A percentile compares a stretch with the other conserved stretches of the same genome.
Conservation (phyloP, 2,888 invertebrate species). For the Folsomia candida region DNA sequence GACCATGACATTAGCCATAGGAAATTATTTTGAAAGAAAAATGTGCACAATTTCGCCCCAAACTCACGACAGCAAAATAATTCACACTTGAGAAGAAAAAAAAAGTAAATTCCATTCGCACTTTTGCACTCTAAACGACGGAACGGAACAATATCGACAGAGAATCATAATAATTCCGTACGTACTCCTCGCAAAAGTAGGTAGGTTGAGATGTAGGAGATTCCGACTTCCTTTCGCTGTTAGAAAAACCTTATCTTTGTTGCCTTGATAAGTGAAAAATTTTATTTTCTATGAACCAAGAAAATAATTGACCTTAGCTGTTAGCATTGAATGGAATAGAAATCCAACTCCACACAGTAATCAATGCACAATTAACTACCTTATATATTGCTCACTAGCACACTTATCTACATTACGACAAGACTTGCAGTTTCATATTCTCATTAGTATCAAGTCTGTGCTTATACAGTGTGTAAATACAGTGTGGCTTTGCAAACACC, state of each 20-base stretch:
- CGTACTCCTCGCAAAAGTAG: no score
- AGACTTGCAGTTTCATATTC: neutral
- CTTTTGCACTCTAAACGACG: no score
- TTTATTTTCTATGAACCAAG: no score
- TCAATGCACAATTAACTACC: neutral
- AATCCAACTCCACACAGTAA: neutral
- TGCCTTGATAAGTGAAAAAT: neutral
- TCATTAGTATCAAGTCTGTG: neutral
- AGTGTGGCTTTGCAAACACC: neutral
- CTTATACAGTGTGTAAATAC: no score
- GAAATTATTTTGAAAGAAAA: neutral
- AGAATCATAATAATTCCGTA: no score
- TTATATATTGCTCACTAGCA: neutral
- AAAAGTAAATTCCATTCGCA: neutral
- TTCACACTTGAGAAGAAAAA: no score
- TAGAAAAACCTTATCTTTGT: no score
- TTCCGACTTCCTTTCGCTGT: no score
- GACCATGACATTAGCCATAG: neutral
- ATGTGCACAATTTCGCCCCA: neutral
- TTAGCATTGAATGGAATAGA: neutral
- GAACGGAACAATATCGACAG: no score
- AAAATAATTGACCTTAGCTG: neutral
- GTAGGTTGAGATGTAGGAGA: no score
- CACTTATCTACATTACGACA: no score
- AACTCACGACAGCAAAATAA: neutral